Base-by-base conservation (phyloP, 2,888 invertebrate species). In the Heteromurus nitidus region DNA sequence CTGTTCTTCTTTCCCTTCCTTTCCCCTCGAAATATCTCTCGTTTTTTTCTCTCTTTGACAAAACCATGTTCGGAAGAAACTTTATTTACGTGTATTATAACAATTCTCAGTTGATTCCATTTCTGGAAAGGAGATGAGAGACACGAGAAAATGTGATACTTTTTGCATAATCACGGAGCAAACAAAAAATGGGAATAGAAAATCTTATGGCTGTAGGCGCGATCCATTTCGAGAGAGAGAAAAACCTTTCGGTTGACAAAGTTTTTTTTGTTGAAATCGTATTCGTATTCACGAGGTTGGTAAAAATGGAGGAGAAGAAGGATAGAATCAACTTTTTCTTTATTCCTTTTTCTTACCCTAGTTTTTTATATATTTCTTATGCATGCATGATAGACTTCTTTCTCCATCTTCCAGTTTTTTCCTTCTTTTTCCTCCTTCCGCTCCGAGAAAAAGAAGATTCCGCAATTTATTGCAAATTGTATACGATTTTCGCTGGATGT, bases 381-480 rank as follows among this genome's bases (percentile, higher is more conserved):
- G n/a, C 47, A 47, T 16, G n/a, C 47, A 62, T 62, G 62, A 62
- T 30, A 62, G 62, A 62, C 62, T 18, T 18, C 18, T n/a, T 31
- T n/a, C n/a, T n/a, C n/a, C n/a, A n/a, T n/a, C n/a, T n/a, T n/a
- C n/a, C n/a, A n/a, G n/a, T n/a, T n/a, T n/a, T n/a, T n/a, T n/a
- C n/a, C n/a, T n/a, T n/a, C n/a, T n/a, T n/a, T n/a, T n/a, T n/a
- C n/a, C n/a, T n/a, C n/a, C n/a, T n/a, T n/a, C n/a, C n/a, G 62
- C 11, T 22, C 16, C 11, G 42, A 20, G 18, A 26, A 28, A 28
- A 26, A 65, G 9, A 47, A 50, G 47, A 65, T 42, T 67, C 30
- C 55, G 58, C 65, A 75, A 75, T 75, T 75, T 67, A 75, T 75
- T 53, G 74, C 65, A 74, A 74, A 74, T 65, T 74, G 74, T 73